Percentiles rank a stretch among this genome's conserved stretches.
Evolutionary conservation across 1,140 invertebrate genomes (phyloP).

Genomic region (Ceratoteleas bidentatus): DNA sequence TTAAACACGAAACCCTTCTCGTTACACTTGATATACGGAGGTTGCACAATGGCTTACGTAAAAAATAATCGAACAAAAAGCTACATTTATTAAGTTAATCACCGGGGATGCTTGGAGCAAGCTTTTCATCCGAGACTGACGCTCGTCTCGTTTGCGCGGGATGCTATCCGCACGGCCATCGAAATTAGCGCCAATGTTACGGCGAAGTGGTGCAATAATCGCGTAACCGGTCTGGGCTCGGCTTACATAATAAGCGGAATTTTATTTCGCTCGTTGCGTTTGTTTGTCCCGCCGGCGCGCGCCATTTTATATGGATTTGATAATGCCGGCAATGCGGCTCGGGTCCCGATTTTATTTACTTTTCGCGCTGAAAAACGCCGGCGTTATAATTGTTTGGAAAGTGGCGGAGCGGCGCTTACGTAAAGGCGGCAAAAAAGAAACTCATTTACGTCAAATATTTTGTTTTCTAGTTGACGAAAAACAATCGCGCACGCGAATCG

Average conservation of each 20-base stretch:
- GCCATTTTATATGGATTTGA: slow-evolving; percentile 34
- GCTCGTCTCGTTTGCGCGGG: slow-evolving; percentile 18
- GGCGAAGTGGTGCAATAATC: slow-evolving; percentile 58
- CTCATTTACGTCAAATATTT: slow-evolving; percentile 35
- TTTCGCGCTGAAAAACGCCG: slow-evolving; percentile 15
- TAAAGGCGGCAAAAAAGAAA: slow-evolving; percentile 22
- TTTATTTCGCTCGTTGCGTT: slow-evolving; percentile 31
- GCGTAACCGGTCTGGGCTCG: slow-evolving; percentile 47
- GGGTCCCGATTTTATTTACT: slow-evolving; percentile 24
- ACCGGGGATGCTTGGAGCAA: slow-evolving; percentile 36
- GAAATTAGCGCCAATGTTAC: slow-evolving; percentile 63
- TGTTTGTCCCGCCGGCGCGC: slow-evolving; percentile 13
- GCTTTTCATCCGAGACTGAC: slow-evolving; percentile 36
- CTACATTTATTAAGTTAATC: slow-evolving; percentile 51
- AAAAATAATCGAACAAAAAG: slow-evolving; percentile 54
- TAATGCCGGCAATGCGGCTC: slow-evolving; percentile 13
- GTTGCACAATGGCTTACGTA: slow-evolving; percentile 54
- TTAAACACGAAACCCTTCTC: slow-evolving; percentile 47
- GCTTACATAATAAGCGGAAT: slow-evolving; percentile 53
- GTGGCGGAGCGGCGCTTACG: slow-evolving; percentile 25
- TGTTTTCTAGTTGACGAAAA: slow-evolving; percentile 47
- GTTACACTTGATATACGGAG: slow-evolving; percentile 38
- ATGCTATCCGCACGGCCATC: slow-evolving; percentile 48
- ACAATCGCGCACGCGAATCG: slow-evolving; percentile 8
- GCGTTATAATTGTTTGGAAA: slow-evolving; percentile 45